Evolutionary conservation across 2,888 invertebrate species (phyloP).

Genomic region (Galerucella pusilla): DNA sequence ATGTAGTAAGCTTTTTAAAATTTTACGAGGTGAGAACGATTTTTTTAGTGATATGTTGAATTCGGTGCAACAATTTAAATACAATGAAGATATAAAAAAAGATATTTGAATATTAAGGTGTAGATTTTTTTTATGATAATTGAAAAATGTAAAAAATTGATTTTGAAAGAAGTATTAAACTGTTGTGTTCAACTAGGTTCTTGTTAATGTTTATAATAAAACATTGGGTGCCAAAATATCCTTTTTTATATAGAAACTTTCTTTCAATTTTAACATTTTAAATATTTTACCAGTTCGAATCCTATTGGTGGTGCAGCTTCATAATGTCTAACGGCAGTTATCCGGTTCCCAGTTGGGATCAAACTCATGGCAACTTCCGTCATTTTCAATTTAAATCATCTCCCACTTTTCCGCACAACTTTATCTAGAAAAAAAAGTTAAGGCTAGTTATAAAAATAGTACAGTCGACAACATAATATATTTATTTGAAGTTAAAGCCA

Average conservation of each 20-base stretch:
- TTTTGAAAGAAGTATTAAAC: too few relatives aligned
- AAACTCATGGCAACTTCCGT: slow-evolving; percentile 61
- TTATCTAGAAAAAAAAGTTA: slow-evolving; percentile 38
- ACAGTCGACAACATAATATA: neutral
- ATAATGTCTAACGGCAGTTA: slow-evolving; percentile 63
- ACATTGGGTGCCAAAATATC: too few relatives aligned
- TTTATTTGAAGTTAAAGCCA: too few relatives aligned
- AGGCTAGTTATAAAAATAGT: slow-evolving; percentile 2
- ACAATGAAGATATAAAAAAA: neutral
- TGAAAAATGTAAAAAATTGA: too few relatives aligned
- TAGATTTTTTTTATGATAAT: neutral
- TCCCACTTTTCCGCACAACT: slow-evolving; percentile 25
- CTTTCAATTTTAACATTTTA: neutral
- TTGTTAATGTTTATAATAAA: too few relatives aligned
- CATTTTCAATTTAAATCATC: slow-evolving; percentile 54
- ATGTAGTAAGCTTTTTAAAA: neutral
- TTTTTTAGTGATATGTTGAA: slow-evolving; percentile 13
- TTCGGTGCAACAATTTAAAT: neutral
- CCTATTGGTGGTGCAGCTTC: slow-evolving; percentile 65
- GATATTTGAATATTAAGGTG: neutral
- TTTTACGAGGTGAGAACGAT: too few relatives aligned
- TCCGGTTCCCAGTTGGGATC: slow-evolving; percentile 69
- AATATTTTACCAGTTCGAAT: slow-evolving; percentile 59
- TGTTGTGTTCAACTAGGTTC: too few relatives aligned
- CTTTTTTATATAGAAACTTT: too few relatives aligned